Base-by-base conservation (phyloP, 2,113 vertebrate species). In the Chloropsis cyanopogon region DNA sequence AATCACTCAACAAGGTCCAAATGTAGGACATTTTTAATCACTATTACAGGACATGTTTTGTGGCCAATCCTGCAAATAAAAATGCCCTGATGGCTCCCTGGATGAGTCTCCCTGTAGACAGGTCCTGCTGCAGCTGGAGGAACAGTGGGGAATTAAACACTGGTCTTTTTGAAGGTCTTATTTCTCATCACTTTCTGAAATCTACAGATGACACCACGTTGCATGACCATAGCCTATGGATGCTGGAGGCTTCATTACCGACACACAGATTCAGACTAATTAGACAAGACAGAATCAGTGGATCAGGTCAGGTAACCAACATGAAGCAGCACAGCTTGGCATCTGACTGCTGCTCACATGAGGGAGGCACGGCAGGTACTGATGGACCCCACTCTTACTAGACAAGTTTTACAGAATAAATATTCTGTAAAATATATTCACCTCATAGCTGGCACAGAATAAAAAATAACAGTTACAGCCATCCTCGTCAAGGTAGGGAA, bases 341-440 rank as follows among this genome's bases (percentile, higher is more conserved):
- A 98, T 41, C 97, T 93, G 97, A 97, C 96, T 37, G 96, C 93
- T 37, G 86, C 75, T 96, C 98, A 98, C 97, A 78, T 97, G 98
- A 49, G 35, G 53, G 69, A 63, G 50, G 44, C 69, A 73, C 1
- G 2, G 31, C 6, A 28, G 41, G 21, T 9, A 26, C 35, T 4
- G 21, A 82, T 0, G 20, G 41, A 66, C 35, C 41, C 18, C 11
- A 37, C 8, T 70, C 50, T 24, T 11, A 42, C 9, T 1, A 22
- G 53, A 11, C 8, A 41, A 24, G 37, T 33, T 80, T 17, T 57
- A 33, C 0, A 65, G 28, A 24, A 54, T 52, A 6, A 37, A 37
- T 37, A 37, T 37, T 37, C 37, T 37, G 37, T 37, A 37, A 37
- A 35, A 25, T 13, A 23, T 7, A 31, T 44, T 75, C 37, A 47